Conservation (phyloP, 2,888 invertebrate species). For the Proisotoma minuta region DNA sequence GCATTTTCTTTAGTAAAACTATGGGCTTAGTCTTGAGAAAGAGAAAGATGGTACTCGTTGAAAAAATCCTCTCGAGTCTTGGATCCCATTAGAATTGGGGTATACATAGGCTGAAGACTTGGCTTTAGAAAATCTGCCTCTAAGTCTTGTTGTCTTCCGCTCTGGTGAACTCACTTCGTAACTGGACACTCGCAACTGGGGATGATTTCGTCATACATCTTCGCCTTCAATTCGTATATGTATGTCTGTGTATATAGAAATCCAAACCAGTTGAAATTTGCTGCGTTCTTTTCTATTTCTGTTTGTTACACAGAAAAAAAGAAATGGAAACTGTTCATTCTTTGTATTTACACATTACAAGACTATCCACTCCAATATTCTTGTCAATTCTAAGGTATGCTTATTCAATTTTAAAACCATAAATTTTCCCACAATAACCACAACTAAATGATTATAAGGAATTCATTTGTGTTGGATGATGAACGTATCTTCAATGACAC, state of each 20-base stretch:
- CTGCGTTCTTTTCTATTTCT: background rate
- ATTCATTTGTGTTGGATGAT: background rate
- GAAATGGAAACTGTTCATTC: slow-evolving; percentile 1
- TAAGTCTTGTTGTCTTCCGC: slow-evolving; percentile 33
- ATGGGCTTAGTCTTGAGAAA: slow-evolving; percentile 1
- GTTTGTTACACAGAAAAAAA: background rate
- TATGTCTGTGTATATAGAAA: background rate
- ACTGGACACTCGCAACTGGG: slow-evolving; percentile 7
- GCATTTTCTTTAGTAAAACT: background rate
- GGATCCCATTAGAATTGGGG: slow-evolving; percentile 23
- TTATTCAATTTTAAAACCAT: background rate
- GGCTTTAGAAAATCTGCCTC: slow-evolving; percentile 20
- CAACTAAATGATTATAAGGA: no score
- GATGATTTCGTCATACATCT: slow-evolving; percentile 15
- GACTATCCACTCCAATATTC: background rate
- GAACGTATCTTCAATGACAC: background rate
- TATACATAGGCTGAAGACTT: background rate
- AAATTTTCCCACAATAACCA: background rate
- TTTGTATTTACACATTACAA: background rate
- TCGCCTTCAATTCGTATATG: slow-evolving; percentile 15
- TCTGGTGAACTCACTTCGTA: slow-evolving; percentile 17
- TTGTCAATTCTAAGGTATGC: no score
- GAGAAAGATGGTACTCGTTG: slow-evolving; percentile 5
- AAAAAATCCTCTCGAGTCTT: slow-evolving; percentile 13
- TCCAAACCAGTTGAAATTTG: background rate